Evolutionary conservation across 2,888 invertebrate species (phyloP).

Genomic region (Apamea epomidion): DNA sequence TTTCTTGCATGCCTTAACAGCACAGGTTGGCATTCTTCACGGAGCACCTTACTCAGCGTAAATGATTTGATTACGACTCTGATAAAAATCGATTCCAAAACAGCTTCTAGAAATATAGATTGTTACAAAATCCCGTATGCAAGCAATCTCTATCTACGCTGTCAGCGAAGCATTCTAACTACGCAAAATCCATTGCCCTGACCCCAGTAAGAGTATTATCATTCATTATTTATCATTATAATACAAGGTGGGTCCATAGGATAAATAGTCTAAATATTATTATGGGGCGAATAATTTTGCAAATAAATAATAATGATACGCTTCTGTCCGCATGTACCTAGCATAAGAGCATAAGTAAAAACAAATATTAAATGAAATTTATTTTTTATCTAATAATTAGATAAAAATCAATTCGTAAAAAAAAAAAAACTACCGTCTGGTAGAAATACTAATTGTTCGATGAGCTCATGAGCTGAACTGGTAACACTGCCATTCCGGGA

Average conservation of each 20-base stretch:
- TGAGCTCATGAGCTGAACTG: constrained; percentile 11
- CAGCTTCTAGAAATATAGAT: not conserved
- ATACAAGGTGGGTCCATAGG: not conserved
- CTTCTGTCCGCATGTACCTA: not conserved
- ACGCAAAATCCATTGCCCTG: not conserved
- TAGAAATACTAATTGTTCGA: constrained; percentile 11
- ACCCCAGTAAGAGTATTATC: not conserved
- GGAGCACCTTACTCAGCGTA: not conserved
- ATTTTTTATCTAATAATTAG: not conserved
- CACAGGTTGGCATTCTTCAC: not conserved
- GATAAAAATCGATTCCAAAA: not conserved
- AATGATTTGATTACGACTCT: not conserved
- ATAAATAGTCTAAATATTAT: not conserved
- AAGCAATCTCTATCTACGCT: not conserved
- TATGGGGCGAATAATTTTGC: not conserved
- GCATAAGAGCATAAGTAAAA: too few species aligned
- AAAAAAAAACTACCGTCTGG: not conserved
- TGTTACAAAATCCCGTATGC: not conserved
- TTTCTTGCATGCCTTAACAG: not conserved
- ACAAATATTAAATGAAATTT: not conserved
- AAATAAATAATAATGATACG: not conserved
- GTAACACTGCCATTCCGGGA: constrained; percentile 59
- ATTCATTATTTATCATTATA: too few species aligned
- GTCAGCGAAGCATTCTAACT: not conserved
- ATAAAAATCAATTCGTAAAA: not conserved